Evolutionary conservation across 2,797 vertebrate species (phyloP), one percentile per base, ranked within the genome.

Genomic region (Chrosomus eos): DNA sequence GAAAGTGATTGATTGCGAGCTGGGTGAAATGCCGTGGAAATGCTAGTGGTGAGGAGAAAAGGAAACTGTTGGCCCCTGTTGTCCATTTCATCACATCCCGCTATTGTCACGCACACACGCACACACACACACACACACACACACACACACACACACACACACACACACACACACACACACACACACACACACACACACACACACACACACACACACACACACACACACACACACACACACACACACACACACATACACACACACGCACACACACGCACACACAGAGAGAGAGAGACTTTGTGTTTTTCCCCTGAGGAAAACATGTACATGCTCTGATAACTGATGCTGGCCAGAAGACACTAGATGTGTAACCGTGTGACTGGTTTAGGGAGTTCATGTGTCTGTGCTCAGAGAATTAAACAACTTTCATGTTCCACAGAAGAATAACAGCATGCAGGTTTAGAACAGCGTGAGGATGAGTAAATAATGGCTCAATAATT

Each of bases 1-100:
- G 58, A 83, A 74, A 80, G 62, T 80, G 48, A 84, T 60, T 80
- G 48, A 80, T 72, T 75, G 68, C 68, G n/a, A 26, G 36, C 72
- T 18, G 40, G 62, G 83, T 85, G 58, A 80, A 66, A 48, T 81
- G 68, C 51, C 72, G 79, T 89, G 88, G 86, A 85, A 67, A 58
- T 73, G 68, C 76, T 21, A 36, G 58, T 66, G 9, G 21, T 66
- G 5, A 87, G 85, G 88, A 51, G 89, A 86, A 82, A 38, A 86
- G 82, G 85, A 90, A 82, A 64, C 43, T 6, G 87, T 79, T 60
- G 84, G 84, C 38, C 58, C 38, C 78, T 31, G 10, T 2, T 1
- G 71, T 85, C 84, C 60, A 28, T 81, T 82, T 33, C 80, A 91
- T 82, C 83, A 94, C 92, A 92, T 94, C 93, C 92, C 85, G 84